Percentiles rank a stretch among this genome's conserved stretches.
These are phyloP conservation scores for Sphaeridia pumilis DNA, from an alignment of 2,888 invertebrate species.

Conservation along the genomic window DNA sequence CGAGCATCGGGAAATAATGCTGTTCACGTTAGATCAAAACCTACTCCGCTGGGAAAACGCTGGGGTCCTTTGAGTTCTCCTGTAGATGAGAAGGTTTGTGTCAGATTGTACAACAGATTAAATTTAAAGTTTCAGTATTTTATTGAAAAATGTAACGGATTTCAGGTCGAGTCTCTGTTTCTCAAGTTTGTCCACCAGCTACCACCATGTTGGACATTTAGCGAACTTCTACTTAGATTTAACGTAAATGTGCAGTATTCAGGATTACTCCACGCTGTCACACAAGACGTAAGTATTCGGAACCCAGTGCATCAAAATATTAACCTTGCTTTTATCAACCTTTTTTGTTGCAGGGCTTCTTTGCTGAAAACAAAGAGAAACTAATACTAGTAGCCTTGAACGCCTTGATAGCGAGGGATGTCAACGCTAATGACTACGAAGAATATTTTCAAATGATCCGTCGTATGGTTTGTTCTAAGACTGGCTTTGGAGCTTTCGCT, in stretches of 20 bases:
- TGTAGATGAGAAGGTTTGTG: slow-evolving; percentile 85
- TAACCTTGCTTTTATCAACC: too few relatives aligned
- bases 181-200: slow-evolving; percentile 62
- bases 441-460: slow-evolving; percentile 90
- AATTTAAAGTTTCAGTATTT: slow-evolving; percentile 41
- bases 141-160: too few relatives aligned
- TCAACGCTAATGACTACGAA: slow-evolving; percentile 58
- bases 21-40: slow-evolving; percentile 79
- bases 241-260: slow-evolving; percentile 97
- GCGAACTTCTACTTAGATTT: slow-evolving; percentile 82
- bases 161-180: slow-evolving; percentile 67
- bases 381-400: slow-evolving; percentile 82
- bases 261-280: slow-evolving; percentile 88
- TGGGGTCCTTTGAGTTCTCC: slow-evolving; percentile 55
- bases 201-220: slow-evolving; percentile 52
- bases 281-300: slow-evolving; percentile 73
- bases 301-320: too few relatives aligned
- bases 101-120: too few relatives aligned
- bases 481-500: slow-evolving; percentile 93
- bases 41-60: slow-evolving; percentile 72
- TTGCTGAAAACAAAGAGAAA: slow-evolving; percentile 97
- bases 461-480: slow-evolving; percentile 89
- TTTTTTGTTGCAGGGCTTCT: slow-evolving; percentile 62
- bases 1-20: slow-evolving; percentile 93
- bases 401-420: slow-evolving; percentile 63